Evolutionary conservation across 23 tunicate species (phyloP).

Genomic region (Oikopleura dioica): DNA sequence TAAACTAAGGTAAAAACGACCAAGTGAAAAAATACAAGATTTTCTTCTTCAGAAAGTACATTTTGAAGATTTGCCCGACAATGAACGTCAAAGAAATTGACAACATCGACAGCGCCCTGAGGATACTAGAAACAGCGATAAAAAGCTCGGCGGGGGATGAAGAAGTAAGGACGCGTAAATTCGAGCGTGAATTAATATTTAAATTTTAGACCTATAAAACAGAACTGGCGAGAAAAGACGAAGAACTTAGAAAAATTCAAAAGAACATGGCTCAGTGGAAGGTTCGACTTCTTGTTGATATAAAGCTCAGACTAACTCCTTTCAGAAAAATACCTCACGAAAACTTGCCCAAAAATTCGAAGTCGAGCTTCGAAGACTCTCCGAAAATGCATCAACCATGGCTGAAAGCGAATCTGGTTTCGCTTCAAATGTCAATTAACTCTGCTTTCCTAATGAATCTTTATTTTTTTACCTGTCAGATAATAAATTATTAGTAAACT

Average conservation of each 20-base stretch:
- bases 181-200: too few species aligned
- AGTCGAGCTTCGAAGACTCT: not conserved
- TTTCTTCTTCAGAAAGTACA: not conserved
- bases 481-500: too few species aligned
- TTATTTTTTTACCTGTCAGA: too few species aligned
- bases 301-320: not conserved
- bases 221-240: not conserved
- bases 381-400: not conserved
- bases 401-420: not conserved
- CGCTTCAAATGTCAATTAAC: too few species aligned
- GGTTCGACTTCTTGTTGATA: not conserved
- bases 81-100: not conserved
- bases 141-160: not conserved
- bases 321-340: not conserved
- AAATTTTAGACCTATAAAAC: not conserved
- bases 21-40: too few species aligned
- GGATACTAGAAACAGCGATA: not conserved
- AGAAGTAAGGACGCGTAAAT: too few species aligned
- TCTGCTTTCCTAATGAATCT: too few species aligned
- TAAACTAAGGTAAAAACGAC: too few species aligned
- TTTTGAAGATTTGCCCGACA: not conserved
- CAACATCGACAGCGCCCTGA: not conserved
- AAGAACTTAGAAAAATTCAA: not conserved
- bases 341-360: not conserved
- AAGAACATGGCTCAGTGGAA: not conserved